phyloP scores from a whole-genome alignment of 2,113 vertebrate species.

The Hippocampus zosterae region DNA sequence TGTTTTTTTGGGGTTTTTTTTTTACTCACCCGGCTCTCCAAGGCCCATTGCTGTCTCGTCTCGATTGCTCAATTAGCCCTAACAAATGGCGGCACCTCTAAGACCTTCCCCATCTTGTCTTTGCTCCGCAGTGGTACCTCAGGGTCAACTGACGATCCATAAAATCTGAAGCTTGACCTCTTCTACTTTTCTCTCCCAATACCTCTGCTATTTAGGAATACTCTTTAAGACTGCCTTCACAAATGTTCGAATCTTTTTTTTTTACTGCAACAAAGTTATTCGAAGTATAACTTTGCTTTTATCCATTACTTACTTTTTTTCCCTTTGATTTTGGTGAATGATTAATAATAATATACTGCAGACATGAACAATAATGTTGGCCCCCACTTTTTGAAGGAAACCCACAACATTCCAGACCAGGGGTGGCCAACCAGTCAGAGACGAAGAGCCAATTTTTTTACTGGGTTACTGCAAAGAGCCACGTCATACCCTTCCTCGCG shows the following conservation, averaged over 20 bases:
- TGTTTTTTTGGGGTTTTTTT: conserved; percentile 4
- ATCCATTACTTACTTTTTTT: background rate
- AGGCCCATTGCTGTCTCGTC: conserved; percentile 17
- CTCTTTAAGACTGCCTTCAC: background rate
- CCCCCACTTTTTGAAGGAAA: too few species aligned
- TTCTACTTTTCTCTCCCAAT: conserved; percentile 25
- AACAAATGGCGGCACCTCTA: conserved; percentile 46
- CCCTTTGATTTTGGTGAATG: too few species aligned
- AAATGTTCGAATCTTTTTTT: background rate
- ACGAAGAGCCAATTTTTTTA: too few species aligned
- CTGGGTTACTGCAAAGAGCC: too few species aligned
- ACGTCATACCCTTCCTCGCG: too few species aligned
- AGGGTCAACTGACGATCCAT: conserved; percentile 31
- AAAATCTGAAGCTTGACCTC: conserved; percentile 12
- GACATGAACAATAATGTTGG: too few species aligned
- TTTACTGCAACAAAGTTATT: background rate
- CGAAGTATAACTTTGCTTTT: background rate
- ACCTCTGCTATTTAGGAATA: background rate
- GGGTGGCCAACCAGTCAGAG: too few species aligned
- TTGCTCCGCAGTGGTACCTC: conserved; percentile 41
- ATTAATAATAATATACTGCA: too few species aligned
- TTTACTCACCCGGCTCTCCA: conserved; percentile 6
- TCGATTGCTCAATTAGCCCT: conserved; percentile 42
- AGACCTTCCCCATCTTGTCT: conserved; percentile 47
- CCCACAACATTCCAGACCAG: too few species aligned